These are phyloP conservation scores for Notamacropus eugenii DNA, from an alignment of 2,797 vertebrate genomes.

Conservation along the genomic window DNA sequence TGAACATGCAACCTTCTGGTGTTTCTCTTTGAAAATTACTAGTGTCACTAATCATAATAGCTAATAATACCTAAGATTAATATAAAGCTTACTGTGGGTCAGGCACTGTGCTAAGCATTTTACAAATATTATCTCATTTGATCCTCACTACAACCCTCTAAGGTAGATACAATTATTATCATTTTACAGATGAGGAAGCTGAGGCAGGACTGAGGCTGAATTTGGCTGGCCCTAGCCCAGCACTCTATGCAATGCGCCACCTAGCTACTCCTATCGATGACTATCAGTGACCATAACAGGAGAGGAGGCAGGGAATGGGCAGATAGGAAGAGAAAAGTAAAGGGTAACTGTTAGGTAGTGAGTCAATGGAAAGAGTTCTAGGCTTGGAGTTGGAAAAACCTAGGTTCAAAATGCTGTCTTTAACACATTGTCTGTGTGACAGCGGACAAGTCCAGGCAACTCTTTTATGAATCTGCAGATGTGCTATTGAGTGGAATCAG, in stretches of 20 bases:
- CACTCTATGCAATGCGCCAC: background rate
- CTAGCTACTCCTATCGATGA: background rate
- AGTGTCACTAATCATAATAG: background rate
- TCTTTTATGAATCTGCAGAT: background rate
- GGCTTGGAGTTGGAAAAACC: background rate
- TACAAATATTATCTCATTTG: accelerated
- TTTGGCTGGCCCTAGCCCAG: background rate
- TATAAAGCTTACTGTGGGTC: background rate
- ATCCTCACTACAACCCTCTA: too few species aligned
- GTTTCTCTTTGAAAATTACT: constrained; percentile 13
- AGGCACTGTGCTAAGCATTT: too few species aligned
- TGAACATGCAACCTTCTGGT: background rate
- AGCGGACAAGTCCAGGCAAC: background rate
- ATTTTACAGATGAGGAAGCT: background rate
- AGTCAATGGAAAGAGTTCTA: background rate
- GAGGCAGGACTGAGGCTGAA: background rate
- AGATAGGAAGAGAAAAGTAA: background rate
- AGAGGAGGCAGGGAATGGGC: background rate
- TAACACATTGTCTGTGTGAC: background rate
- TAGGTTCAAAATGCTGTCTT: background rate
- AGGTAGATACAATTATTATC: background rate
- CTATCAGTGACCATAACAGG: background rate
- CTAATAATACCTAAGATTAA: background rate
- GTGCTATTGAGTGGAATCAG: background rate
- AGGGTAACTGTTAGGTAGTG: background rate